Base-by-base conservation (phyloP, 2,888 invertebrate species). In the Amphipoea lucens region DNA sequence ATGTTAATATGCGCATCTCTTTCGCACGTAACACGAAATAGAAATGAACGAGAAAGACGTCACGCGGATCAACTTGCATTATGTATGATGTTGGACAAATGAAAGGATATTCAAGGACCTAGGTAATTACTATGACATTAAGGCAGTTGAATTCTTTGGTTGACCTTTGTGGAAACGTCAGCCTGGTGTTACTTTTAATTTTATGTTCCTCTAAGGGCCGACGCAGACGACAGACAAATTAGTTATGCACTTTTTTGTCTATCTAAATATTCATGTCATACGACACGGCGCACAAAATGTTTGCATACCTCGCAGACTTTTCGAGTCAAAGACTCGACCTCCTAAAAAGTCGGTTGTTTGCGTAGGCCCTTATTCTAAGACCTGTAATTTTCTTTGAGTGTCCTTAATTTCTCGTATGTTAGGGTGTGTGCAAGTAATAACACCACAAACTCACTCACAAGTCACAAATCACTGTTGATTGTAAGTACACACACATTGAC, bases 21-120 rank as follows among this genome's bases (percentile, higher is more conserved):
- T 78, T 84, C 62, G 90, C 89, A 89, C 90, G 69, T 66, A 40
- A 89, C 89, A 89, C 86, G 63, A 62, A 65, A 83, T 82, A 81
- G 68, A 80, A 36, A 76, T 63, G 66, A 78, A 77, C 66, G 77
- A 87, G 74, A 67, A 76, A 62, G 79, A 81, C 70, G 66, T 77
- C 81, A 87, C 76, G 66, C n/a, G 29, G 74, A 60, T 74, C 20
- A 62, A 79, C 17, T 71, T 62, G 63, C 51, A 57, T 62, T 60
- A 45, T 29, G 69, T 60, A 45, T 29, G 69, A 45, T 65, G 63
- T 45, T 57, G 17, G n/a, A 57, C 14, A 69, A 76, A 70, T 69
- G 23, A 78, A 75, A 75, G 84, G 87, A 87, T 74, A 76, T 76
- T 84, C 87, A 86, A 82, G 70, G 76, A 70, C 29, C 29, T 60